phyloP scores from a whole-genome alignment of 2,797 vertebrate species.

The Moxostoma hubbsi region DNA sequence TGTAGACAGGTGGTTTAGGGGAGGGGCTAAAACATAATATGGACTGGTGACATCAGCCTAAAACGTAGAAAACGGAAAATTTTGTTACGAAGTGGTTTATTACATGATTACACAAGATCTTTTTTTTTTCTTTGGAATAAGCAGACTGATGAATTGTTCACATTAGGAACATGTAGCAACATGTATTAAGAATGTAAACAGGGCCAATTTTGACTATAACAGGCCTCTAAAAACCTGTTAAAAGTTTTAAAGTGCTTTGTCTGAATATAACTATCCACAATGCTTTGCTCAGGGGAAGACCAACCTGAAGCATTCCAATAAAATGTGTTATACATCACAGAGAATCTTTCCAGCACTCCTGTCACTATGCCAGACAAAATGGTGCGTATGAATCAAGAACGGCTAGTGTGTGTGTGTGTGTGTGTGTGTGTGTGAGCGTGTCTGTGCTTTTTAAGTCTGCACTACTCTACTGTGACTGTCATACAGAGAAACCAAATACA shows the following conservation, averaged over 20 bases:
- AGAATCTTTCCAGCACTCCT: conserved; percentile 65
- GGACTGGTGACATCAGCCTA: too few species aligned
- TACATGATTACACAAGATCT: not conserved
- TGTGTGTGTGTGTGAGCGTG: too few species aligned
- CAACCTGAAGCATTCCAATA: conserved; percentile 57
- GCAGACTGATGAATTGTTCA: not conserved
- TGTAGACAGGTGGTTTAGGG: not conserved
- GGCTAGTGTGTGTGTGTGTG: not conserved
- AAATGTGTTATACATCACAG: conserved; percentile 68
- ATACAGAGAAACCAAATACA: not conserved
- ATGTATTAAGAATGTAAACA: conserved; percentile 4
- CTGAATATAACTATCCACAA: conserved; percentile 44
- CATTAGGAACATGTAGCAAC: not conserved
- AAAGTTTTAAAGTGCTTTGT: conserved; percentile 67
- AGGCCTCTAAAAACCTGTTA: conserved; percentile 43
- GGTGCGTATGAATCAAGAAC: conserved; percentile 70
- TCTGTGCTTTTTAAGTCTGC: too few species aligned
- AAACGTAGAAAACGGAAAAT: too few species aligned
- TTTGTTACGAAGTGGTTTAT: not conserved
- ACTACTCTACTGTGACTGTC: too few species aligned
- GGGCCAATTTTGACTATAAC: conserved; percentile 25
- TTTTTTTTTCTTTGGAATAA: not conserved
- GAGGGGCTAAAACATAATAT: not conserved
- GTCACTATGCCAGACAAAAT: conserved; percentile 69
- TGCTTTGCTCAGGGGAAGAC: conserved; percentile 49